Conservation (phyloP, 2,113 vertebrate genomes). For the Tor tambroides region DNA sequence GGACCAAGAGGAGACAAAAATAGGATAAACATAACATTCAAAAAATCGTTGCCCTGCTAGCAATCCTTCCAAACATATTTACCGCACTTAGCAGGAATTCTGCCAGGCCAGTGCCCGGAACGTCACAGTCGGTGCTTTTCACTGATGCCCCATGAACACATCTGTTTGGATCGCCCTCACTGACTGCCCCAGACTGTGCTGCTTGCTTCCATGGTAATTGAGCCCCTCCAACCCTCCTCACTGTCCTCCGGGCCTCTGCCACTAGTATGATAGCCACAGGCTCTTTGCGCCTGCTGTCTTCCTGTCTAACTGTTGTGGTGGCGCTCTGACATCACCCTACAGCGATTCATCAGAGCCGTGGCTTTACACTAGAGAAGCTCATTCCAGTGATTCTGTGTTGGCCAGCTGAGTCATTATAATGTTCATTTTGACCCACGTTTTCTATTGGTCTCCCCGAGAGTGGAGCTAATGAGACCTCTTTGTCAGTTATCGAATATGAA, state of each 20-base stretch:
- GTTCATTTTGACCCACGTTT: not conserved
- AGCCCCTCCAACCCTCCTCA: not conserved
- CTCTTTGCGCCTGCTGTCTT: conserved; percentile 13
- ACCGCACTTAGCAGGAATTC: conserved; percentile 33
- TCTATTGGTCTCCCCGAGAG: not conserved
- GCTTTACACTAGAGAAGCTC: not conserved
- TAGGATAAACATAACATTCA: conserved; percentile 22
- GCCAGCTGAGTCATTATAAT: not conserved
- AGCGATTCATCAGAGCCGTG: conserved; percentile 12
- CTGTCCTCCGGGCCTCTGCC: not conserved
- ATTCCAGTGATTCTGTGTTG: not conserved
- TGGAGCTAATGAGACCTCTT: conserved; percentile 3
- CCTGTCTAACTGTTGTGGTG: conserved; percentile 2
- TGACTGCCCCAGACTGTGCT: not conserved
- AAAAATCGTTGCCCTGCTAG: not conserved
- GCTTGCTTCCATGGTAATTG: conserved; percentile 2
- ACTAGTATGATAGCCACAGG: not conserved
- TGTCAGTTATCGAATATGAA: conserved; percentile 22
- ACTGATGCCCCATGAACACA: conserved; percentile 21
- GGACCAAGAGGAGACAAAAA: not conserved
- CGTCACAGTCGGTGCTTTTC: not conserved
- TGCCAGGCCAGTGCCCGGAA: not conserved
- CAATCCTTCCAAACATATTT: conserved; percentile 10
- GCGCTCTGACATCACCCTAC: not conserved
- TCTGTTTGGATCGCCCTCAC: not conserved